phyloP scores from a whole-genome alignment of 92 coral and sea anemone genomes.

The Montipora capitata region DNA sequence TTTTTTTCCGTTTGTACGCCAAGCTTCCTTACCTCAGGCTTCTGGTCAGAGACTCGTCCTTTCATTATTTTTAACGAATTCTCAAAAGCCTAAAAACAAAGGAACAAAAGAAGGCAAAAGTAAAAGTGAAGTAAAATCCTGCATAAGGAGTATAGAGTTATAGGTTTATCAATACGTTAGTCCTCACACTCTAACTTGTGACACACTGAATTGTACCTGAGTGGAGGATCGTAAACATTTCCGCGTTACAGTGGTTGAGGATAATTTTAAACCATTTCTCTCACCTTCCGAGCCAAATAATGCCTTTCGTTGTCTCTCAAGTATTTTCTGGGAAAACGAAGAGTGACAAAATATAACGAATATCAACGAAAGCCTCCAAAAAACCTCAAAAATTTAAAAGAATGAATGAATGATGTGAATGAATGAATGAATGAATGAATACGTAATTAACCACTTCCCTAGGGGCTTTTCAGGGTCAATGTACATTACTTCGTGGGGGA shows the following conservation, averaged over 20 bases:
- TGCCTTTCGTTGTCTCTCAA: slow-evolving; percentile 94
- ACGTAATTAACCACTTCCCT: too few relatives aligned
- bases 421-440: too few relatives aligned
- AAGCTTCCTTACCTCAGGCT: slow-evolving; percentile 61
- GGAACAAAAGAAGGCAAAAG: background rate
- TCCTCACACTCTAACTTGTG: too few relatives aligned
- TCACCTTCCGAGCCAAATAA: slow-evolving; percentile 86
- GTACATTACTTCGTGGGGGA: too few relatives aligned
- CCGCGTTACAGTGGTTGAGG: background rate
- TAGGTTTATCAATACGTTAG: too few relatives aligned
- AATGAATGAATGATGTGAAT: too few relatives aligned
- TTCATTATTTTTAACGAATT: slow-evolving; percentile 80
- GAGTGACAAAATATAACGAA: background rate
- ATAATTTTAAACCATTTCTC: background rate
- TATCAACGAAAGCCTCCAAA: too few relatives aligned
- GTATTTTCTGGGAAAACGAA: slow-evolving; percentile 78
- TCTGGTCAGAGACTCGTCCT: slow-evolving; percentile 81
- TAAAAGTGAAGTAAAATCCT: background rate
- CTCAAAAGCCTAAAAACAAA: slow-evolving; percentile 84
- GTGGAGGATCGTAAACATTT: too few relatives aligned
- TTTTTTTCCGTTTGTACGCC: background rate
- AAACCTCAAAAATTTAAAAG: too few relatives aligned
- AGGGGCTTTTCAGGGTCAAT: too few relatives aligned
- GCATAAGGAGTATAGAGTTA: too few relatives aligned
- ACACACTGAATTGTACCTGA: background rate